These are phyloP conservation scores for Podarcis cretensis DNA, from an alignment of 2,113 vertebrate species.

Conservation along the genomic window DNA sequence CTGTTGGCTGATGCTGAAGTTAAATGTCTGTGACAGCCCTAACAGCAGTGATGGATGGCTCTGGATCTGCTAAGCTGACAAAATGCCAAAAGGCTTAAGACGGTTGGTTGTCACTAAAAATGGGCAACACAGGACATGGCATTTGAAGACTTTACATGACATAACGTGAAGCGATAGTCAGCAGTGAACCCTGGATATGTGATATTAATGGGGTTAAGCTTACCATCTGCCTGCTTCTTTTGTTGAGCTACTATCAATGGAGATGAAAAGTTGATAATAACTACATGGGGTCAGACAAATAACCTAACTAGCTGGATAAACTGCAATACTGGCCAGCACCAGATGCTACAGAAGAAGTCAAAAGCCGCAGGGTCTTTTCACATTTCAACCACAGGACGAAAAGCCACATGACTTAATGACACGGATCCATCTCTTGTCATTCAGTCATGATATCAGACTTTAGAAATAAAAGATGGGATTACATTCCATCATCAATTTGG, in stretches of 20 bases:
- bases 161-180: slow-evolving; percentile 74
- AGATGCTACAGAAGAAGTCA: slow-evolving; percentile 1
- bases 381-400: neutral
- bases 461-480: neutral
- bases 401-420: neutral
- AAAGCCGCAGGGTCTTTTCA: neutral
- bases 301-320: neutral
- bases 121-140: slow-evolving; percentile 68
- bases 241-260: slow-evolving; percentile 50
- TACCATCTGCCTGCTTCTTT: slow-evolving; percentile 62
- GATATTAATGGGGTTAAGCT: slow-evolving; percentile 69
- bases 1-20: slow-evolving; percentile 73
- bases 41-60: slow-evolving; percentile 77
- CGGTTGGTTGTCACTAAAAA: slow-evolving; percentile 76
- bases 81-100: slow-evolving; percentile 68
- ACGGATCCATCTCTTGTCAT: neutral
- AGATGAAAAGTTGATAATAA: neutral
- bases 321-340: neutral
- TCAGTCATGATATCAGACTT: neutral
- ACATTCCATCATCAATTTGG: neutral
- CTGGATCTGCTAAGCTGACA: slow-evolving; percentile 70
- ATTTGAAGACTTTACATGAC: slow-evolving; percentile 71
- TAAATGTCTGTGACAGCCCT: slow-evolving; percentile 77
- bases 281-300: neutral
- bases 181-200: slow-evolving; percentile 73